phyloP scores from a whole-genome alignment of 2,888 invertebrate species.

The Seira ritae region DNA sequence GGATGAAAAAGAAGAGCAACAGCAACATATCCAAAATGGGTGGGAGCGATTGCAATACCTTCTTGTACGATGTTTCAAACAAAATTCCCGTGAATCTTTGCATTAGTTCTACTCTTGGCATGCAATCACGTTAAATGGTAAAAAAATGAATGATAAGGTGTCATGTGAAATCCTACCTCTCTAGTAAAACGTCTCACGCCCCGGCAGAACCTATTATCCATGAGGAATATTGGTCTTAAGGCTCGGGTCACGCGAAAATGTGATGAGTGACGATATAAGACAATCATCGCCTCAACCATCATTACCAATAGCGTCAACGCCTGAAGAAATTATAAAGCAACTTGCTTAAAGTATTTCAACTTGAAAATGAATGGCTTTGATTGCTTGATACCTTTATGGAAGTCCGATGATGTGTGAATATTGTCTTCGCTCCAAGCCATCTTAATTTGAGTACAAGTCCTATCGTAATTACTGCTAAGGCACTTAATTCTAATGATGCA shows the following conservation, averaged over 20 bases:
- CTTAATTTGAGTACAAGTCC: slow-evolving; percentile 87
- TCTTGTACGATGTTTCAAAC: slow-evolving; percentile 74
- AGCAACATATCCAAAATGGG: slow-evolving; percentile 93
- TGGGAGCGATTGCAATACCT: slow-evolving; percentile 89
- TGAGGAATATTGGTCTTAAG: slow-evolving; percentile 89
- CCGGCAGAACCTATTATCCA: slow-evolving; percentile 89
- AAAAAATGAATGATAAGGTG: no score
- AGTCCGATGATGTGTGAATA: slow-evolving; percentile 88
- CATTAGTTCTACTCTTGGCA: no score
- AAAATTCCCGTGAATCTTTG: no score
- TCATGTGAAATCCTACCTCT: no score
- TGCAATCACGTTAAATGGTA: no score
- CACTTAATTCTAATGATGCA: slow-evolving; percentile 87
- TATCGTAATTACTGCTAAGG: slow-evolving; percentile 85
- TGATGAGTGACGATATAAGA: slow-evolving; percentile 86
- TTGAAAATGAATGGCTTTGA: neutral
- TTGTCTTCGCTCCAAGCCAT: slow-evolving; percentile 91
- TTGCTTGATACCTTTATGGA: slow-evolving; percentile 83
- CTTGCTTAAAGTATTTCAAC: no score
- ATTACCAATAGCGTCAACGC: slow-evolving; percentile 85
- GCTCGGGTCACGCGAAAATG: slow-evolving; percentile 93
- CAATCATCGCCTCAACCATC: slow-evolving; percentile 88
- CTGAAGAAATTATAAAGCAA: slow-evolving; percentile 78
- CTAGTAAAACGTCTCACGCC: slow-evolving; percentile 80
- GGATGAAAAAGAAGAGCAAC: slow-evolving; percentile 88